Conservation (phyloP, 2,797 vertebrate species). For the Crocidura indochinensis region DNA sequence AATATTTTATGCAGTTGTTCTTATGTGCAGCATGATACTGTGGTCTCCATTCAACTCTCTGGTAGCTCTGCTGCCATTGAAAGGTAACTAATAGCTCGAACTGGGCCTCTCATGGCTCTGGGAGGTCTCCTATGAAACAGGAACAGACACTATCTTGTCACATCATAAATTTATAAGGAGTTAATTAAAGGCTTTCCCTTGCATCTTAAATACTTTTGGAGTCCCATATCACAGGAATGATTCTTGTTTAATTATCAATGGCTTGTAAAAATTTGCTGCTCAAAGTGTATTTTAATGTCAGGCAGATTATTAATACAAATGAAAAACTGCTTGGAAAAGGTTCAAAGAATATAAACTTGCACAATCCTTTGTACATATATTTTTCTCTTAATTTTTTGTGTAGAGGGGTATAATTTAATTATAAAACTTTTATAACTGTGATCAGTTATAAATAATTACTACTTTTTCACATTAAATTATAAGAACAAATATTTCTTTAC, state of each 20-base stretch:
- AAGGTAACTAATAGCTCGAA: conserved; percentile 85
- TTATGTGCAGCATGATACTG: conserved; percentile 82
- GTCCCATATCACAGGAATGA: conserved; percentile 78
- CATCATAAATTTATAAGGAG: conserved; percentile 87
- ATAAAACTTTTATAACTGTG: conserved; percentile 56
- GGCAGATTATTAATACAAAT: conserved; percentile 70
- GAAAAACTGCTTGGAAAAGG: conserved; percentile 51
- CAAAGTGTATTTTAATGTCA: conserved; percentile 77
- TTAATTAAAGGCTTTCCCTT: conserved; percentile 86
- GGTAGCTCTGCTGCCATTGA: conserved; percentile 77
- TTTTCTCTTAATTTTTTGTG: conserved; percentile 56
- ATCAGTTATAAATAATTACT: conserved; percentile 24
- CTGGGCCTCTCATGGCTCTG: conserved; percentile 78
- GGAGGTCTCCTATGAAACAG: conserved; percentile 80
- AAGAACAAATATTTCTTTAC: conserved; percentile 44
- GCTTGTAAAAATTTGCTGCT: conserved; percentile 79
- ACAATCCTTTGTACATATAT: not conserved
- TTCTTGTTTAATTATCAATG: conserved; percentile 74
- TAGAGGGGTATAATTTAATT: conserved; percentile 19
- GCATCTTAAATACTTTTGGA: conserved; percentile 83
- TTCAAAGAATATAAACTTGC: conserved; percentile 44
- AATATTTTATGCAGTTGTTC: conserved; percentile 89
- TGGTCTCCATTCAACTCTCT: conserved; percentile 78
- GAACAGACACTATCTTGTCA: conserved; percentile 87
- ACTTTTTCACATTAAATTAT: not conserved